Evolutionary conservation across 2,113 vertebrate genomes (phyloP), one percentile per base, ranked within the genome.

Genomic region (Peromyscus maniculatus): DNA sequence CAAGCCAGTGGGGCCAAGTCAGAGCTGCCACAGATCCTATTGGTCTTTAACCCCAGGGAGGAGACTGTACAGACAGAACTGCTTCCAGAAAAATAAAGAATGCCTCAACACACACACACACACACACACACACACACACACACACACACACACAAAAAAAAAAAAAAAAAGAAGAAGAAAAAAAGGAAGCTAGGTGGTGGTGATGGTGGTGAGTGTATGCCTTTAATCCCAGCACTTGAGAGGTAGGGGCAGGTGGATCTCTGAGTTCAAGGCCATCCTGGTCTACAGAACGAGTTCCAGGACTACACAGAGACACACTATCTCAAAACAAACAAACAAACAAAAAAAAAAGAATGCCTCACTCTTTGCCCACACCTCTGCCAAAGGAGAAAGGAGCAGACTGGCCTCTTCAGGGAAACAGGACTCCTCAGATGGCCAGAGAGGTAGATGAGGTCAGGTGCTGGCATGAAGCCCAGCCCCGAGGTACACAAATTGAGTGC

Each of bases 1-100:
- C 55, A 86, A 46, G 39, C 90, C 49, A 46, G 33, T 15, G 3
- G 0, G 49, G 22, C 78, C 24, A 4, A 90, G 31, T 36, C 59
- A 75, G 7, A 67, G 71, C 52, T 66, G 28, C 22, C 13, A 46
- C 75, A 80, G 16, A 82, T 7, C 55, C 78, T 22, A 36, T 52
- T n/a, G 21, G 57, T 36, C 62, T n/a, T 96, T 28, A 69, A 17
- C 52, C n/a, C 72, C 80, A 84, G 2, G 0, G 24, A 78, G 33
- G 46, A 71, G 55, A 94, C 89, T 12, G 31, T 4, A 64, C 39
- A 87, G 67, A 49, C 21, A 46, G 22, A 10, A 66, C 13, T 74
- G 22, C 66, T 43, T 89, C 82, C 59, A 86, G 91, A 66, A 96
- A 97, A 92, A 95, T 11, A 72, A 82, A 87, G 89, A 55, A 72